phyloP scores from a whole-genome alignment of 2,888 invertebrate species.

The Patella depressa region DNA sequence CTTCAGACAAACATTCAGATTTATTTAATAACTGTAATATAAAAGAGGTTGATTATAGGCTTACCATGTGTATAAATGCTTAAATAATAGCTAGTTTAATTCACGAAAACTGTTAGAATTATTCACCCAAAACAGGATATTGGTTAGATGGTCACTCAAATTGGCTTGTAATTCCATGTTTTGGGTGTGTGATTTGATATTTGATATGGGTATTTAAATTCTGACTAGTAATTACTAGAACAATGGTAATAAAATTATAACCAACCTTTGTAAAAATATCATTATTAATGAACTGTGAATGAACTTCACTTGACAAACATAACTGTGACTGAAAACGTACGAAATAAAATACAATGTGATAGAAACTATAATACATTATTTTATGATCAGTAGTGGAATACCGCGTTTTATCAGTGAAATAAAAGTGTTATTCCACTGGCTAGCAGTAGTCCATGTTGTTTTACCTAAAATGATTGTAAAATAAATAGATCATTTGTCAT shows the following conservation, averaged over 20 bases:
- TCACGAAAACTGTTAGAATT: no score
- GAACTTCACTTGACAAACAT: slow-evolving; percentile 73
- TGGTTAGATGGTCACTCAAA: neutral
- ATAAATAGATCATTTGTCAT: no score
- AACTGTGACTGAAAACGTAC: slow-evolving; percentile 43
- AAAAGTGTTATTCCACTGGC: no score
- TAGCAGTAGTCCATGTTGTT: no score
- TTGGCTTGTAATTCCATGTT: slow-evolving; percentile 10
- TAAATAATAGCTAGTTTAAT: neutral
- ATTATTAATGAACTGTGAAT: slow-evolving; percentile 77
- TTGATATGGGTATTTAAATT: neutral
- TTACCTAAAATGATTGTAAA: no score
- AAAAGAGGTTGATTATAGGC: no score
- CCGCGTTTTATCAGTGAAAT: no score
- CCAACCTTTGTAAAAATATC: slow-evolving; percentile 76
- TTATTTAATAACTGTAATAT: slow-evolving; percentile 73
- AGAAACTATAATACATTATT: neutral
- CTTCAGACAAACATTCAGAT: slow-evolving; percentile 74
- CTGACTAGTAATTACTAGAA: no score
- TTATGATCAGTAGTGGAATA: no score
- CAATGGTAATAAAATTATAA: no score
- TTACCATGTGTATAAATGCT: neutral
- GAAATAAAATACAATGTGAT: no score
- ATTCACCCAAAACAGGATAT: neutral
- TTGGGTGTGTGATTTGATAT: no score